phyloP scores from a whole-genome alignment of 1,140 invertebrate genomes.

The Thalassaphorura encarpata region DNA sequence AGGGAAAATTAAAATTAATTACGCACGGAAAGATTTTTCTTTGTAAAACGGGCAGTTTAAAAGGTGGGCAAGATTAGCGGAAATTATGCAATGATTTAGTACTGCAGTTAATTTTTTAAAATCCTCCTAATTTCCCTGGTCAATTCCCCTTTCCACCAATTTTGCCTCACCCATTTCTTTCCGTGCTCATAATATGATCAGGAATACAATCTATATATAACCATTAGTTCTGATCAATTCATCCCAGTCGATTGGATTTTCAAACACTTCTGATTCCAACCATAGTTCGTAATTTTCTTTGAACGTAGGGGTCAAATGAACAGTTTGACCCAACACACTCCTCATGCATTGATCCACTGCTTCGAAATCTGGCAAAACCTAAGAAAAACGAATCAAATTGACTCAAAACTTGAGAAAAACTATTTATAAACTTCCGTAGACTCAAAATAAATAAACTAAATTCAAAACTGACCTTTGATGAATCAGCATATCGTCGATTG shows the following conservation, averaged over 20 bases:
- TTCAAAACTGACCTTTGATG: constrained; percentile 18
- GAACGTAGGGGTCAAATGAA: constrained; percentile 88
- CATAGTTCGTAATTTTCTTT: constrained; percentile 93
- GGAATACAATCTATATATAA: neutral
- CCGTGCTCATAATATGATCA: no score
- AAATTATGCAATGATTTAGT: no score
- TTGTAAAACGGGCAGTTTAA: no score
- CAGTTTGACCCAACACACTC: constrained; percentile 61
- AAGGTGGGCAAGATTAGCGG: no score
- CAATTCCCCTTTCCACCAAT: no score
- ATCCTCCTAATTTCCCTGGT: no score
- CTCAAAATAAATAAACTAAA: neutral
- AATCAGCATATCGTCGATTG: constrained; percentile 63
- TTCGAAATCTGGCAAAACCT: constrained; percentile 54
- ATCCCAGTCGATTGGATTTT: constrained; percentile 41
- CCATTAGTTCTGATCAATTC: constrained; percentile 10
- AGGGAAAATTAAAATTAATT: no score
- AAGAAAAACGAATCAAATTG: constrained; percentile 14
- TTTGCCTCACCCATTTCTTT: no score
- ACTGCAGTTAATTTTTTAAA: no score
- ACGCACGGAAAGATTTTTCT: no score
- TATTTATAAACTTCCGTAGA: no score
- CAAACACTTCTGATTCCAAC: constrained; percentile 94
- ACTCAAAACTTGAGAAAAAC: no score
- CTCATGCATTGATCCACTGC: constrained; percentile 76